Percentiles rank a stretch among this genome's conserved stretches.
Conservation (phyloP, 2,797 vertebrate species). For the Gallirallus australis region DNA sequence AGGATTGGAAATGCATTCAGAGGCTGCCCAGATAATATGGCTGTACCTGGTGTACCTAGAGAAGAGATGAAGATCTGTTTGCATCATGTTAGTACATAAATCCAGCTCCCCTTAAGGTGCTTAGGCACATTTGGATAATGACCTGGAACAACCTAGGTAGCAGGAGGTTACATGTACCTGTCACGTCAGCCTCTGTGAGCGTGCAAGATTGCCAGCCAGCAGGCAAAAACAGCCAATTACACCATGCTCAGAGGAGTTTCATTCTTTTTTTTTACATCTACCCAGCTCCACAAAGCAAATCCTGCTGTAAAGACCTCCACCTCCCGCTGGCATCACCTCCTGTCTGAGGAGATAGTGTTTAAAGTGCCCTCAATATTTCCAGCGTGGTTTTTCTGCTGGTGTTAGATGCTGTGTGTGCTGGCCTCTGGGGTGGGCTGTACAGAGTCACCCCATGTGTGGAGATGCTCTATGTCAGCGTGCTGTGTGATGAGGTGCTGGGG, state of each 20-base stretch:
- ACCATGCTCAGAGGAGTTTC: background rate
- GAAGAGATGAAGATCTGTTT: background rate
- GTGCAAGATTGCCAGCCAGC: background rate
- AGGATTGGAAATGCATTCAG: background rate
- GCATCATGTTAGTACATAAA: slow-evolving; percentile 13
- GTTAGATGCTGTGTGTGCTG: background rate
- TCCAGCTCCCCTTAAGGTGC: slow-evolving; percentile 27
- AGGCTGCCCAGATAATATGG: background rate
- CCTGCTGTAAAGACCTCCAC: slow-evolving; percentile 15
- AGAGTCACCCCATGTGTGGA: accelerated
- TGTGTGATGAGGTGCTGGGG: background rate
- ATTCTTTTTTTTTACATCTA: background rate
- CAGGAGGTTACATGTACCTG: slow-evolving; percentile 8
- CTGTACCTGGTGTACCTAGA: background rate
- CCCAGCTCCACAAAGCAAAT: background rate
- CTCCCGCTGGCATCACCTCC: background rate
- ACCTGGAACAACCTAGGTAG: slow-evolving; percentile 42
- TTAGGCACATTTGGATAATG: slow-evolving; percentile 21
- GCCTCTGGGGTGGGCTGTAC: accelerated
- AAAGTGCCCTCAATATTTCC: background rate
- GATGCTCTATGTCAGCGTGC: accelerated
- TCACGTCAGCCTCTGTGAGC: background rate
- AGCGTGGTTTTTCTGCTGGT: accelerated
- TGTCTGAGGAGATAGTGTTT: background rate
- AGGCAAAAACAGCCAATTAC: slow-evolving; percentile 12